Base-by-base conservation (phyloP, 2,888 invertebrate genomes). In the Falcaria lacertinaria region DNA sequence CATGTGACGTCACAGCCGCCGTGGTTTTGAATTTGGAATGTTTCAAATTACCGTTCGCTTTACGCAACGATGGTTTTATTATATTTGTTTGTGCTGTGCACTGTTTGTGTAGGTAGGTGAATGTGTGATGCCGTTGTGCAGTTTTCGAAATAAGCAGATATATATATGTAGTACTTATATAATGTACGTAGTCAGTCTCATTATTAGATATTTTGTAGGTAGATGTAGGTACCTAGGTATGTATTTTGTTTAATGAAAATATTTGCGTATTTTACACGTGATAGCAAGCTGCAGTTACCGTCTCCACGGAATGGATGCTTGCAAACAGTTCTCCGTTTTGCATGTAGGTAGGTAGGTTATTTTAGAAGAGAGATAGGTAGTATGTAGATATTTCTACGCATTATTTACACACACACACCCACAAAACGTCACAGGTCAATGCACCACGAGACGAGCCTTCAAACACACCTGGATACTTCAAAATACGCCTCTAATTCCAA, bases 401-500 rank as follows among this genome's bases (percentile, higher is more conserved):
- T 19, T 1, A 40, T 42, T 47, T 49, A 57, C 58, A 67, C 64
- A 62, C 59, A 64, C 68, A 68, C 65, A 43, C 52, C 54, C 48
- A 48, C 47, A 42, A 46, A 59, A 73, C 73, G 73, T 75, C 74
- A 74, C 48, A 51, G 64, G 52, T 69, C 64, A 60, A 60, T 39
- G 59, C 34, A 52, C 64, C 41, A 28, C 42, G 34, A 34, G n/a
- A n/a, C n/a, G n/a, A n/a, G 34, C 41, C 39, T 43, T 43, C 41
- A 35, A 44, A 50, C 45, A 53, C 50, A n/a, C n/a, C n/a, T n/a
- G n/a, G n/a, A n/a, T n/a, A n/a, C 66, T 60, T 61, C 59, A 55
- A 55, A 60, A 63, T 67, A 47, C 74, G 70, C 64, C 64, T 69
- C 67, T 64, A 68, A 63, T 79, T 68, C 78, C 70, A 75, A 84